Conservation (phyloP, 2,888 invertebrate species). For the Diadegma fenestrale region DNA sequence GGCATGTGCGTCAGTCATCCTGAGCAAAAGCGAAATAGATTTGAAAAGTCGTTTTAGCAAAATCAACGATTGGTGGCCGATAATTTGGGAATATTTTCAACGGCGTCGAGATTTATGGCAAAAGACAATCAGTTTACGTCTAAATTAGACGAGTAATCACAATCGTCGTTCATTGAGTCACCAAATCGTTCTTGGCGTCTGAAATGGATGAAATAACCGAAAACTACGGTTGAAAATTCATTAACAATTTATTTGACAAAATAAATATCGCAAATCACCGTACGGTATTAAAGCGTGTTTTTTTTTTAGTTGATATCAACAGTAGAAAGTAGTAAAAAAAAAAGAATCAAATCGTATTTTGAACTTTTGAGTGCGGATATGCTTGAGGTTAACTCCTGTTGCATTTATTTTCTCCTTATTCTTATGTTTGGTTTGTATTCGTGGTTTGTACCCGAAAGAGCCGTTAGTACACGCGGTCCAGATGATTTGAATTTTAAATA, state of each 20-base stretch:
- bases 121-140: background rate
- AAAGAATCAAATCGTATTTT: conserved; percentile 14
- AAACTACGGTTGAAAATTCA: background rate
- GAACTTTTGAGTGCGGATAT: background rate
- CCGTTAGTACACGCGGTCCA: background rate
- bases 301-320: conserved; percentile 41
- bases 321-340: conserved; percentile 23
- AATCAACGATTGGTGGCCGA: background rate
- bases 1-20: background rate
- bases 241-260: conserved; percentile 69
- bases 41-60: background rate
- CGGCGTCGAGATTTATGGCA: background rate
- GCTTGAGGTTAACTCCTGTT: background rate
- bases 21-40: background rate
- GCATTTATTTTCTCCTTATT: background rate
- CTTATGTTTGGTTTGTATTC: background rate
- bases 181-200: background rate
- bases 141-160: background rate
- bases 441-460: background rate
- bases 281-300: conserved; percentile 23
- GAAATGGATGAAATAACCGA: background rate
- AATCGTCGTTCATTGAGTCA: background rate
- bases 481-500: background rate
- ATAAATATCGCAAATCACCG: conserved; percentile 65
- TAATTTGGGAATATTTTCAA: background rate